A percentile compares a stretch with the other conserved stretches of the same genome.
Conservation (phyloP, 2,797 vertebrate species). For the Malurus splendens region DNA sequence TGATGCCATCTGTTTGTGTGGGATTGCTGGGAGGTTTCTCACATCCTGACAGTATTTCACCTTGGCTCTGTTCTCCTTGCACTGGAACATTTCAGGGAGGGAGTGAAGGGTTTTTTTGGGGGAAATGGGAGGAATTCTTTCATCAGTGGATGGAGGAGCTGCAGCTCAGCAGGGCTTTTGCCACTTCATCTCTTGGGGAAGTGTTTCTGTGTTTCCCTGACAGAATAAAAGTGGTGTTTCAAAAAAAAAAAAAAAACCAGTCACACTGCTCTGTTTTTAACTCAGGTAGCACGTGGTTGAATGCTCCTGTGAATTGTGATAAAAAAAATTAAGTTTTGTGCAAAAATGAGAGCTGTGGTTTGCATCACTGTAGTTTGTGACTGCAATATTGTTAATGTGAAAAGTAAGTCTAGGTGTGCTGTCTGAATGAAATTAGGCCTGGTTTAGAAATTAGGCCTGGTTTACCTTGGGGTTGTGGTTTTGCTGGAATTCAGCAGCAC, state of each 20-base stretch:
- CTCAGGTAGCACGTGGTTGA: too few relatives aligned
- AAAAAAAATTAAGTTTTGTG: fast-evolving
- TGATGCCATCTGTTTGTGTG: not conserved
- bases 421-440: too few relatives aligned
- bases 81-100: not conserved
- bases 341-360: not conserved
- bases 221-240: fast-evolving
- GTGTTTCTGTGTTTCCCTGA: not conserved
- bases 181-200: not conserved
- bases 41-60: not conserved
- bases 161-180: not conserved
- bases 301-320: too few relatives aligned
- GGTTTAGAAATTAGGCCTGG: too few relatives aligned
- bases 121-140: not conserved
- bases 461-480: not conserved
- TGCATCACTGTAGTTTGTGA: not conserved
- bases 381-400: not conserved
- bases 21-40: not conserved
- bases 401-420: not conserved
- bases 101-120: not conserved
- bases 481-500: not conserved
- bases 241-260: too few relatives aligned
- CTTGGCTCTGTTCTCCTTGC: not conserved
- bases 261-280: too few relatives aligned
- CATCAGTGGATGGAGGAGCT: not conserved